Evolutionary conservation across 2,797 vertebrate species (phyloP), one percentile per base, ranked within the genome.

Genomic region (Coreius guichenoti): DNA sequence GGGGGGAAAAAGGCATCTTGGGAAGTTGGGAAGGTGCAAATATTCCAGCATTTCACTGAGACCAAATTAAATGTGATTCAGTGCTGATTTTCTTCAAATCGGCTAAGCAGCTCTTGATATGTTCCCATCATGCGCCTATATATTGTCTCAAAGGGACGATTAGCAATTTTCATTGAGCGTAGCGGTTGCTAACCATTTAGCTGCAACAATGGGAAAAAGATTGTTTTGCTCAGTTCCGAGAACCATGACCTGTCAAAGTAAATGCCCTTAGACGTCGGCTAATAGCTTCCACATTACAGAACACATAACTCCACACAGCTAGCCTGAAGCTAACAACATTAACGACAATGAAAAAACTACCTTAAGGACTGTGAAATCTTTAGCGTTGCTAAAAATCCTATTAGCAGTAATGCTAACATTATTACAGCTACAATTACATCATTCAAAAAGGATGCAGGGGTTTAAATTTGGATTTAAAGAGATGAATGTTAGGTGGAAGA

Each of bases 211-310:
- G 43, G 31, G 43, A 16, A 45, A 67, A 58, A 58, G 21, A 78
- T 56, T 74, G 58, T 61, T 39, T 69, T 9, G n/a, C 72, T 79
- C 21, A 82, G 63, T 72, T 33, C 31, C 69, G 26, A 81, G 39
- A 84, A 76, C 72, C 78, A 29, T 85, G 82, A 85, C 83, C 73
- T 85, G 75, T 85, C 78, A 80, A 81, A 86, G 47, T 76, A 86
- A 82, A 87, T 78, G 81, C 33, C 77, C 54, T 81, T 26, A 86
- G 82, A 88, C 45, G 8, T 73, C 49, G 14, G 16, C 79, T 85
- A 90, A 86, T 87, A 82, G 70, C 76, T 87, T 87, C 72, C 86
- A 87, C 79, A 82, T 87, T 85, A 82, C 56, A 61, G 85, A 86
- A 54, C 72, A 23, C 36, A 70, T 49, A 77, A 47, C 77, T 70